phyloP scores from a whole-genome alignment of 2,888 invertebrate genomes.

The Glaucopsyche alexis region DNA sequence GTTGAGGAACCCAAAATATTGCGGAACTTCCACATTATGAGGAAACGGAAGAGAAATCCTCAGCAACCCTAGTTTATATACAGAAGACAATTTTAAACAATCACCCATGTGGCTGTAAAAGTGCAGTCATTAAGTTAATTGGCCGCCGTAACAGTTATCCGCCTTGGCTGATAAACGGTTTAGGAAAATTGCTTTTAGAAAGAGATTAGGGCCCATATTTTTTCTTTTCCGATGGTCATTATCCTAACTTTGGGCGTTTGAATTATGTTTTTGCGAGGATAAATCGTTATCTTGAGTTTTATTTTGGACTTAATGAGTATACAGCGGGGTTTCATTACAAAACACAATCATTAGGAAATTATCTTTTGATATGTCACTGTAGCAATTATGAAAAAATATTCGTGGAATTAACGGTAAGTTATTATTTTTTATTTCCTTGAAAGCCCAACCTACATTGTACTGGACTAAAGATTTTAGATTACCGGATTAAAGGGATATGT shows the following conservation, averaged over 20 bases:
- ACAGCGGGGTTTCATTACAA: not conserved
- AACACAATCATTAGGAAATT: not conserved
- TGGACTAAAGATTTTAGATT: no score
- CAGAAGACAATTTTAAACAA: constrained; percentile 26
- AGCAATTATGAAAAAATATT: no score
- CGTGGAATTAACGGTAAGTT: no score
- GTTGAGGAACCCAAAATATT: no score
- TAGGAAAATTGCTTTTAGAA: constrained; percentile 63
- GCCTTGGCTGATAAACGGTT: constrained; percentile 72
- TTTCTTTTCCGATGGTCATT: constrained; percentile 27
- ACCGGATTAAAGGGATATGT: no score
- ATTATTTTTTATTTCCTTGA: no score
- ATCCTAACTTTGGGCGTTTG: constrained; percentile 27
- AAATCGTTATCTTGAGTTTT: constrained; percentile 7
- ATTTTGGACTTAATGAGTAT: not conserved
- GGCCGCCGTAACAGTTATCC: constrained; percentile 75
- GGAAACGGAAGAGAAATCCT: no score
- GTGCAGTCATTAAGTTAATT: constrained; percentile 75
- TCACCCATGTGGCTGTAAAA: constrained; percentile 50
- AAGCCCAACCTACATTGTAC: no score
- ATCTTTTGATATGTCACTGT: not conserved
- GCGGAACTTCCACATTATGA: no score
- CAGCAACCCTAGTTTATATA: no score
- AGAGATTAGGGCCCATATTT: constrained; percentile 46
- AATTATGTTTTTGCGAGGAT: constrained; percentile 16